Evolutionary conservation across 2,113 vertebrate species (phyloP), one percentile per base, ranked within the genome.

Genomic region (Benitochromis conjunctus): DNA sequence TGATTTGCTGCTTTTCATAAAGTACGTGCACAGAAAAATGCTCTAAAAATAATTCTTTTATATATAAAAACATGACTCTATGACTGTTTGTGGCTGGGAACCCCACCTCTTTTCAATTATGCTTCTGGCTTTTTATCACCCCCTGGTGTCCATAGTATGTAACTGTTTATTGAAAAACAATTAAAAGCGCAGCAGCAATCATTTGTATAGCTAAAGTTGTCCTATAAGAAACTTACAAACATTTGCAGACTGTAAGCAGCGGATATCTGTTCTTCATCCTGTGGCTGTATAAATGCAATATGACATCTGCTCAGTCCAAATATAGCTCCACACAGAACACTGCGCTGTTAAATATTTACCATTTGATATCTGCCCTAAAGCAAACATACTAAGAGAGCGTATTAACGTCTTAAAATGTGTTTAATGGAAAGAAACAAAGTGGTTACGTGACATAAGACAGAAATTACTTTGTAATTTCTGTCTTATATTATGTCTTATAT

Each of bases 91-190:
- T 51, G 62, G 55, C 54, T 62, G n/a, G 21, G 19, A 16, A 16
- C 5, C 34, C 13, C 16, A 51, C 55, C 11, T 51, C 3, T 55
- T 57, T 69, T 3, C 14, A 4, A 34, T 48, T 9, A 9, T 3
- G 24, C 82, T 8, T 55, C 58, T 58, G 58, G 78, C 69, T 81
- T 58, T 9, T 90, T 62, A 80, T 78, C 82, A 36, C 92, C 93
- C 93, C 90, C 95, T 94, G 80, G 86, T 94, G 95, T 81, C 85
- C 74, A 86, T 4, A 71, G 8, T 5, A 18, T 80, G 83, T 82
- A 82, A 89, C 74, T 95, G 9, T 41, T 74, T n/a, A 38, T 38
- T 41, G 21, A 19, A 48, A 77, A 74, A 57, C 46, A 4, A 12
- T 12, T 46, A 7, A 60, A 51, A 84, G 24, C 36, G 41, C 31